A percentile compares a stretch with the other conserved stretches of the same genome.
Conservation (phyloP, 2,888 invertebrate species). For the Microctonus brassicae region DNA sequence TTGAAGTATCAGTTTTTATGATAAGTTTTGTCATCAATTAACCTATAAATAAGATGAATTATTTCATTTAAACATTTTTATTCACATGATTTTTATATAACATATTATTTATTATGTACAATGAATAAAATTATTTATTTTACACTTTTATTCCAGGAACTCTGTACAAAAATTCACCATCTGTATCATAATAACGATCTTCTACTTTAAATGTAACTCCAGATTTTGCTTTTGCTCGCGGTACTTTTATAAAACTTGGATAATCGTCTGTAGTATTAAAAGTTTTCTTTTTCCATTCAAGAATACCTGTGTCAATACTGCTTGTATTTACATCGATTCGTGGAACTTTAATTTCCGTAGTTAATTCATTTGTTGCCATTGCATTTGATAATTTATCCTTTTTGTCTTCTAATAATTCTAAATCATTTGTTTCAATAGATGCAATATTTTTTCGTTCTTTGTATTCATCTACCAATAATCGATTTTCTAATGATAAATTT, state of each 20-base stretch:
- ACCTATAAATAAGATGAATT: too few species aligned
- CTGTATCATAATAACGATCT: slow-evolving; percentile 85
- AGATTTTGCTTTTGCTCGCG: slow-evolving; percentile 75
- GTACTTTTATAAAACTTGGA: slow-evolving; percentile 78
- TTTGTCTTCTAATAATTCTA: too few species aligned
- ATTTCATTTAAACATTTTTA: too few species aligned
- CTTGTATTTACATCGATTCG: not conserved
- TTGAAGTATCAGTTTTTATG: too few species aligned
- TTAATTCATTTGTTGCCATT: too few species aligned
- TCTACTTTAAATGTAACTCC: slow-evolving; percentile 81
- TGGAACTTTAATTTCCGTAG: not conserved
- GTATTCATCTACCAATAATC: slow-evolving; percentile 47
- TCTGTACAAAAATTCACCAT: slow-evolving; percentile 84
- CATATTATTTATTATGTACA: slow-evolving; percentile 4
- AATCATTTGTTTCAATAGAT: slow-evolving; percentile 19
- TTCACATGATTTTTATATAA: too few species aligned
- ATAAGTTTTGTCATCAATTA: too few species aligned
- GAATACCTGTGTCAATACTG: slow-evolving; percentile 55
- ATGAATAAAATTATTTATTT: not conserved
- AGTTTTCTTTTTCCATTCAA: slow-evolving; percentile 61
- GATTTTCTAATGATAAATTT: slow-evolving; percentile 49
- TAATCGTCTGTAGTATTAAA: slow-evolving; percentile 66
- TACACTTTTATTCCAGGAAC: slow-evolving; percentile 71
- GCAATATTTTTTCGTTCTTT: slow-evolving; percentile 30
- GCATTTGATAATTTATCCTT: too few species aligned